Percentiles rank a stretch among this genome's conserved stretches.
Conservation (phyloP, 2,113 vertebrate species). For the Equus quagga region DNA sequence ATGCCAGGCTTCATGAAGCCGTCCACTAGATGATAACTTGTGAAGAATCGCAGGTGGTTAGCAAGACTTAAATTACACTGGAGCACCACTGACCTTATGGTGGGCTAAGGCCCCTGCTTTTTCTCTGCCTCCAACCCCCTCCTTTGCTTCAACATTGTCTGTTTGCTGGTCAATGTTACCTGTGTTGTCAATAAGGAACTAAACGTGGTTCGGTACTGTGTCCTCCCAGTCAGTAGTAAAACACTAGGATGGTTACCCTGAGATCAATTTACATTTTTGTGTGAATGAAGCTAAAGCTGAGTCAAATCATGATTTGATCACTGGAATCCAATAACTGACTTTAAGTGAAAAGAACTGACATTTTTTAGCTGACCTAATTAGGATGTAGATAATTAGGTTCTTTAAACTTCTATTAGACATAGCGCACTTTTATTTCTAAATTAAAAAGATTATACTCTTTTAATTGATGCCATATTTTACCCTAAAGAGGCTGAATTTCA, state of each 20-base stretch:
- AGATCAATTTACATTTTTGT: background rate
- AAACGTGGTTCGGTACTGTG: background rate
- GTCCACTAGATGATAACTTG: background rate
- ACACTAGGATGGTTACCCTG: background rate
- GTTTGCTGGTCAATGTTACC: background rate
- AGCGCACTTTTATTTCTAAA: background rate
- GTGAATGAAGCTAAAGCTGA: background rate
- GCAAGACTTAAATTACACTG: background rate
- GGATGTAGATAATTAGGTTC: background rate
- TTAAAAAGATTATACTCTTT: background rate
- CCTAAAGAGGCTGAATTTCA: background rate
- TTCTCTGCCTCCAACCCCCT: background rate
- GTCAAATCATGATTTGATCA: background rate
- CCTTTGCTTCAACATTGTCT: background rate
- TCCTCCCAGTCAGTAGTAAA: background rate
- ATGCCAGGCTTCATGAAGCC: background rate
- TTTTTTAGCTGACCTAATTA: background rate
- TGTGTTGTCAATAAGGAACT: background rate
- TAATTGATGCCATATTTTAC: slow-evolving; percentile 15
- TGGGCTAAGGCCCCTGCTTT: background rate
- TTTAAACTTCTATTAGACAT: background rate
- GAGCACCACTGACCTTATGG: background rate
- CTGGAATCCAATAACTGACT: background rate
- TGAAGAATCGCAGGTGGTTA: background rate
- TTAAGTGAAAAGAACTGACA: background rate